A percentile compares a stretch with the other conserved stretches of the same genome.
phyloP scores from a whole-genome alignment of 2,888 invertebrate genomes.

The Tachina lurida region DNA sequence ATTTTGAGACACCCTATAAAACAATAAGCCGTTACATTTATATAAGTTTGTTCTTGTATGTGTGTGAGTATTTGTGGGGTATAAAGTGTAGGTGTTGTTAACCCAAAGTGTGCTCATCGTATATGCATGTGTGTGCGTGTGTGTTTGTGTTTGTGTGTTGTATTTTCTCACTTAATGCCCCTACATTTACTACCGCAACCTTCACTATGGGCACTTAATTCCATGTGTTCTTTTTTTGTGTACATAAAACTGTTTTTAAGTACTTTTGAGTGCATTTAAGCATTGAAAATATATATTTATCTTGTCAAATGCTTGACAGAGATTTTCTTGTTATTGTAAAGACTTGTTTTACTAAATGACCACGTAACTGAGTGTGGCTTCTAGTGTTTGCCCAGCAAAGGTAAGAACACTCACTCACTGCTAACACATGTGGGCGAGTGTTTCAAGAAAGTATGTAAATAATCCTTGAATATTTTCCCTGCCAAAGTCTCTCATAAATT shows the following conservation, averaged over 20 bases:
- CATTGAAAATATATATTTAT: conserved; percentile 63
- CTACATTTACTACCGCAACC: conserved; percentile 13
- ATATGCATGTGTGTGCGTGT: too few relatives aligned
- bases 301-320: conserved; percentile 57
- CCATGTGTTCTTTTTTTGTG: conserved; percentile 6
- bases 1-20: too few relatives aligned
- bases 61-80: too few relatives aligned
- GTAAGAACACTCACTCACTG: too few relatives aligned
- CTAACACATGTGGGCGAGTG: too few relatives aligned
- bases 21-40: too few relatives aligned
- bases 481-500: too few relatives aligned
- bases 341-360: background rate
- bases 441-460: too few relatives aligned
- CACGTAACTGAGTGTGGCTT: background rate
- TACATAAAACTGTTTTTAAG: conserved; percentile 57
- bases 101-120: conserved; percentile 17
- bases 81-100: conserved; percentile 6
- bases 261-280: conserved; percentile 64
- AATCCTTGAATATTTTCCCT: too few relatives aligned
- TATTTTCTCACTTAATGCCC: background rate
- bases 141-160: too few relatives aligned
- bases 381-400: too few relatives aligned
- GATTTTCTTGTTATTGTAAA: conserved; percentile 25
- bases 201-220: conserved; percentile 9
- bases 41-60: too few relatives aligned